A percentile compares a stretch with the other conserved stretches of the same genome.
These are phyloP conservation scores for Thamnaconus septentrionalis DNA, from an alignment of 2,113 vertebrate species.

Conservation along the genomic window DNA sequence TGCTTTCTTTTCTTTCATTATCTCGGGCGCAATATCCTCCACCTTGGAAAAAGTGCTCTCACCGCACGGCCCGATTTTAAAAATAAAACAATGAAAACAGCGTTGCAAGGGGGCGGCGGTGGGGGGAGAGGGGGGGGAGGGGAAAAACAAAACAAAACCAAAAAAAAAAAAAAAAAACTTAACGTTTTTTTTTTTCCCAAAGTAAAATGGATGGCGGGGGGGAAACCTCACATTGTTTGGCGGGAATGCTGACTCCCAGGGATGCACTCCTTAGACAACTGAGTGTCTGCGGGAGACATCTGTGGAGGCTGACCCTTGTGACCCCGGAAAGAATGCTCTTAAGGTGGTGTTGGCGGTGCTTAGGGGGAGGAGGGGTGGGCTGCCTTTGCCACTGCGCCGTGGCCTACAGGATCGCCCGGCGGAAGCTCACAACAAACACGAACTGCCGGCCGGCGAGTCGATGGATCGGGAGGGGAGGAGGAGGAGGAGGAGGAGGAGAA, in stretches of 20 bases:
- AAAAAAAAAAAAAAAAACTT: slow-evolving; percentile 27
- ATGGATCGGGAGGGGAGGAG: too few species aligned
- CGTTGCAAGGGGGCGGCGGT: too few species aligned
- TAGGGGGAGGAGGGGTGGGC: slow-evolving; percentile 58
- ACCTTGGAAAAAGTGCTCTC: slow-evolving; percentile 65
- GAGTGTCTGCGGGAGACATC: slow-evolving; percentile 89
- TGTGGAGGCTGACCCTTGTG: slow-evolving; percentile 86
- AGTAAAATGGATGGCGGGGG: slow-evolving; percentile 28
- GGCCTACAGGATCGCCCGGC: slow-evolving; percentile 74
- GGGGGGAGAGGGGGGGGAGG: slow-evolving; percentile 1
- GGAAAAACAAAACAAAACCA: slow-evolving; percentile 35
- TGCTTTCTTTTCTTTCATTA: slow-evolving; percentile 59
- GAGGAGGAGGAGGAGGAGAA: slow-evolving; percentile 9
- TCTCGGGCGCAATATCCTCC: slow-evolving; percentile 59
- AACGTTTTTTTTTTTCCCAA: slow-evolving; percentile 70
- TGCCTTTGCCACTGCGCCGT: slow-evolving; percentile 72
- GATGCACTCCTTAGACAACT: slow-evolving; percentile 87
- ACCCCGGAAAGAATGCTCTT: slow-evolving; percentile 89
- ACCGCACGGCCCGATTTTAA: slow-evolving; percentile 45
- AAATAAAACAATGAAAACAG: slow-evolving; percentile 59
- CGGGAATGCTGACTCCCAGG: slow-evolving; percentile 77
- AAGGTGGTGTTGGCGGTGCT: slow-evolving; percentile 64
- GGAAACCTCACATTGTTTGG: slow-evolving; percentile 80
- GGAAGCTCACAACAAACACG: slow-evolving; percentile 67
- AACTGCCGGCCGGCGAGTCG: slow-evolving; percentile 29